A percentile compares a stretch with the other conserved stretches of the same genome.
Evolutionary conservation across 2,888 invertebrate species (phyloP).

Genomic region (Trissoscelio sp.): DNA sequence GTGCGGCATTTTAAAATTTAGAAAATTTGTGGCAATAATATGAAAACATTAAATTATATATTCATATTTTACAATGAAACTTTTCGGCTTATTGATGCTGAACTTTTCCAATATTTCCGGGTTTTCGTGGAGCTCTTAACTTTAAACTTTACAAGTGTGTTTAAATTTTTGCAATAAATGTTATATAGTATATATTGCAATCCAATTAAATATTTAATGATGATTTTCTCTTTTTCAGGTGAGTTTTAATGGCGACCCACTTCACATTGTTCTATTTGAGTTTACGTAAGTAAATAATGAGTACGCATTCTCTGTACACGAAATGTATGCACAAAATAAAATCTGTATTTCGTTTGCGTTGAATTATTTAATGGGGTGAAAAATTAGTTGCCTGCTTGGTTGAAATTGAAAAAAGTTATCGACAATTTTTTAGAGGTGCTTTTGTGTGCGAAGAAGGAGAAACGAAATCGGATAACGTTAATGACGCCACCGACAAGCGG

Average conservation of each 20-base stretch:
- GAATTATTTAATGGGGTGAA: constrained; percentile 38
- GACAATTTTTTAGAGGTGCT: constrained; percentile 54
- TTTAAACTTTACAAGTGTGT: not conserved
- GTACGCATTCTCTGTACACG: not conserved
- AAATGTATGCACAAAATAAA: constrained; percentile 6
- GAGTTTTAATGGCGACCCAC: constrained; percentile 5
- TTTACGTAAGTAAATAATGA: constrained; percentile 24
- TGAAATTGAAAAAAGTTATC: constrained; percentile 55
- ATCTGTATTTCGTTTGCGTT: not conserved
- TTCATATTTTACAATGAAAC: constrained; percentile 13
- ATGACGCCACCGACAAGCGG: constrained; percentile 64
- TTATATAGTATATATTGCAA: not conserved
- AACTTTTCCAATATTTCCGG: constrained; percentile 23
- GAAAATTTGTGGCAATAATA: not conserved
- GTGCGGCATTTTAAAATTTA: too few relatives aligned
- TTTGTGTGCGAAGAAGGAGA: constrained; percentile 36
- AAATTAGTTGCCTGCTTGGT: constrained; percentile 37
- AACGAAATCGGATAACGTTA: constrained; percentile 69
- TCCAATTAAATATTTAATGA: constrained; percentile 4
- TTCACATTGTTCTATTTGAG: constrained; percentile 14
- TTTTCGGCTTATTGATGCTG: constrained; percentile 7
- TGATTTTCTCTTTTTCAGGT: constrained; percentile 23
- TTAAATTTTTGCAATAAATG: not conserved
- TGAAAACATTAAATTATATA: constrained; percentile 15
- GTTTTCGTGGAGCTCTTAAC: not conserved